Evolutionary conservation across 2,888 invertebrate genomes (phyloP).

Genomic region (Melanophora roralis): DNA sequence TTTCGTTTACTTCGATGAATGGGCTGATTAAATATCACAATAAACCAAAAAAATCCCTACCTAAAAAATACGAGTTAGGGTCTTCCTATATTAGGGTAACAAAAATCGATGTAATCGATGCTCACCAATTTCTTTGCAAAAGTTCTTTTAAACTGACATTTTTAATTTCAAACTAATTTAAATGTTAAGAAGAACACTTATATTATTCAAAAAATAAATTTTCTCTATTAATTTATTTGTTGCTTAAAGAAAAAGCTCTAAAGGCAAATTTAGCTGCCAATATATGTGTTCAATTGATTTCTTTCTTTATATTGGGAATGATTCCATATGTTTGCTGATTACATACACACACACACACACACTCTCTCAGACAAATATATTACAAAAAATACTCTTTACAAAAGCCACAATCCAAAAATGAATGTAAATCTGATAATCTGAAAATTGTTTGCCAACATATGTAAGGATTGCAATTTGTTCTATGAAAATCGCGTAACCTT

Average conservation of each 20-base stretch:
- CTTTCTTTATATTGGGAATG: conserved; percentile 43
- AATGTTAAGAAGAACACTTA: not conserved
- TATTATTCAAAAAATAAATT: too few species aligned
- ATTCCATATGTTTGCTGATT: conserved; percentile 45
- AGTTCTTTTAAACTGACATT: too few species aligned
- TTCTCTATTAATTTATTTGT: conserved; percentile 3
- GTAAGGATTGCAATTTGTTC: conserved; percentile 60
- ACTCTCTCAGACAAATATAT: too few species aligned
- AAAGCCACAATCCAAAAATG: conserved; percentile 41
- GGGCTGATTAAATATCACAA: too few species aligned
- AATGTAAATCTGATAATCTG: conserved; percentile 64
- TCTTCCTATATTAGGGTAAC: too few species aligned
- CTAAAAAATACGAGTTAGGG: too few species aligned
- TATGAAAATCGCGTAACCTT: conserved; percentile 46
- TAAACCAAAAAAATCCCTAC: too few species aligned
- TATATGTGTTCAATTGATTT: conserved; percentile 18
- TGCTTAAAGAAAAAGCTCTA: not conserved
- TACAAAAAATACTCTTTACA: not conserved
- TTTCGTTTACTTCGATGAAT: too few species aligned
- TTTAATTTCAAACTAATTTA: too few species aligned
- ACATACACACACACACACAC: not conserved
- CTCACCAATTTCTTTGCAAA: too few species aligned
- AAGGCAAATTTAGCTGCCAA: not conserved
- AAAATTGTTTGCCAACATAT: conserved; percentile 64
- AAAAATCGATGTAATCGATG: too few species aligned